Base-by-base conservation (phyloP, 1,140 invertebrate species). In the Phenacoccus solenopsis region DNA sequence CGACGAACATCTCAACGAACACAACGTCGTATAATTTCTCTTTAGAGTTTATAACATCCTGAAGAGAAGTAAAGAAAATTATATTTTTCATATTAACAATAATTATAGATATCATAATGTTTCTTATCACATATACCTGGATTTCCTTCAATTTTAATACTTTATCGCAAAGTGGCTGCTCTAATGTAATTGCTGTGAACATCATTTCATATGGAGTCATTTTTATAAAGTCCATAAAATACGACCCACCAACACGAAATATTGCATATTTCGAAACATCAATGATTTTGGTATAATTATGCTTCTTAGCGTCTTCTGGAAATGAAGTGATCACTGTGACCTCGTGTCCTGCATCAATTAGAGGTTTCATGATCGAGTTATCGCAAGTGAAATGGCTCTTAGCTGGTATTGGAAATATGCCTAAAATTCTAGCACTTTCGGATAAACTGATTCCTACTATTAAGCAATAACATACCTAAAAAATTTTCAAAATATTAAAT, bases 201-300 rank as follows among this genome's bases (percentile, higher is more conserved):
- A 49, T 49, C 16, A 49, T 16, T 16, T 16, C 16, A 49, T 49
- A 49, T 49, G 38, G 13, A n/a, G 3, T 49, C 3, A 4, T 49
- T 49, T 49, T n/a, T 5, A 24, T 24, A 3, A 64, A 64, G 9
- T 64, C 59, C 22, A 24, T 3, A 4, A 64, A 16, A 13, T 20
- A 16, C 20, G 59, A 24, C 3, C 16, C 20, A 24, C 59, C 59
- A 16, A 64, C 25, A 22, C 13, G 25, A 16, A 64, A 16, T 5
- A 64, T 5, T 24, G 10, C 4, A 1, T 64, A 20, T 24, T 27
- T 1, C 2, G 70, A 72, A 12, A 76, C 68, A 25, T 71, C 73
- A 21, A 84, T 73, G 73, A 86, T 83, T 5, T 10, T 16, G 38
- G 74, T 78, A 49, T 84, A 84, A 73, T 85, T 85, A 3, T 78